A percentile compares a stretch with the other conserved stretches of the same genome.
These are phyloP conservation scores for Glossosoma conforme DNA, from an alignment of 1,140 invertebrate genomes.

Conservation along the genomic window DNA sequence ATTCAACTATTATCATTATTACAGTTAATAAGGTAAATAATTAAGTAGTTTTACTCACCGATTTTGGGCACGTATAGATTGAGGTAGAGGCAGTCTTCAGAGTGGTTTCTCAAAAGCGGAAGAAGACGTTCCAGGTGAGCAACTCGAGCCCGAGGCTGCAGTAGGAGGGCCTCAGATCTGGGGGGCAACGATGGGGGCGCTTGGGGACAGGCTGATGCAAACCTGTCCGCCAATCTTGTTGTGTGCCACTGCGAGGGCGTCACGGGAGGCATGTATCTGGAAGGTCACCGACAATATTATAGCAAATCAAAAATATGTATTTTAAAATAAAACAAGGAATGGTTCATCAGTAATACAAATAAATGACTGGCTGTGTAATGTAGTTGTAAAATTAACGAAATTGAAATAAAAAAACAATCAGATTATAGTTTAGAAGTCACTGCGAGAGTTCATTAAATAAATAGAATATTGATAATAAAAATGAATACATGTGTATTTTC, in stretches of 20 bases:
- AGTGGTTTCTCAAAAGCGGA: slow-evolving; percentile 81
- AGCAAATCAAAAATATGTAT: too few relatives aligned
- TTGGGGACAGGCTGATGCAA: slow-evolving; percentile 89
- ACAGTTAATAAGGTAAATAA: neutral
- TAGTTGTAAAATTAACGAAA: too few relatives aligned
- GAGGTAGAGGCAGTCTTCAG: slow-evolving; percentile 95
- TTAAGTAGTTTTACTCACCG: slow-evolving; percentile 56
- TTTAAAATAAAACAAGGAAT: too few relatives aligned
- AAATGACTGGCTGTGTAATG: too few relatives aligned
- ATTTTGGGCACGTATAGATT: slow-evolving; percentile 89
- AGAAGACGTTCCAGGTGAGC: slow-evolving; percentile 76
- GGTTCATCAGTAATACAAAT: too few relatives aligned
- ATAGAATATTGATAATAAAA: too few relatives aligned
- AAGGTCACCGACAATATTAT: slow-evolving; percentile 16
- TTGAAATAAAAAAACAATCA: too few relatives aligned
- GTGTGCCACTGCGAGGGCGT: slow-evolving; percentile 84
- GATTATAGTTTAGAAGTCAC: too few relatives aligned
- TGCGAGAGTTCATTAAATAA: too few relatives aligned
- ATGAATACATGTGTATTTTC: too few relatives aligned
- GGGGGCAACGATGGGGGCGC: slow-evolving; percentile 62
- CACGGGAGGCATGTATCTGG: slow-evolving; percentile 90
- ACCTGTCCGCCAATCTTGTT: slow-evolving; percentile 72
- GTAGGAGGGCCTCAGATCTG: slow-evolving; percentile 66
- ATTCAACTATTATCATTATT: too few relatives aligned
- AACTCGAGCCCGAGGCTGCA: slow-evolving; percentile 73